These are phyloP conservation scores for Chiloscyllium plagiosum DNA, from an alignment of 2,113 vertebrate genomes.

Conservation along the genomic window DNA sequence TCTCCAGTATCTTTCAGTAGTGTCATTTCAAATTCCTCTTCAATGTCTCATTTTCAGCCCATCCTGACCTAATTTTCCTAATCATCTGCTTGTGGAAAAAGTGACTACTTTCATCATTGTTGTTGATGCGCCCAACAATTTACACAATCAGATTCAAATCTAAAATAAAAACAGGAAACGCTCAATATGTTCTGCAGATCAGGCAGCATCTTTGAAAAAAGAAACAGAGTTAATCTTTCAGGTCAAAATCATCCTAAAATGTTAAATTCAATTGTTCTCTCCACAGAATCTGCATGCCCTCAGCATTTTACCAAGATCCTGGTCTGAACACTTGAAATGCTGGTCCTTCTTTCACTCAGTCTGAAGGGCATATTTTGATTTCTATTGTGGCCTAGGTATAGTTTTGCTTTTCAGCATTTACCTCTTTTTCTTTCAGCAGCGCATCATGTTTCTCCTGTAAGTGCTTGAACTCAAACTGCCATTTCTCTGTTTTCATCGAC, in stretches of 20 bases:
- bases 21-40: too few relatives aligned
- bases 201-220: not conserved
- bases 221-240: too few relatives aligned
- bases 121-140: not conserved
- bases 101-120: not conserved
- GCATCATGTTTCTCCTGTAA: slow-evolving; percentile 74
- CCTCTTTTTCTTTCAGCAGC: slow-evolving; percentile 78
- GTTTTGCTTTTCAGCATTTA: slow-evolving; percentile 44
- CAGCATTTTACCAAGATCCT: not conserved
- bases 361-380: not conserved
- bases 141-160: not conserved
- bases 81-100: not conserved
- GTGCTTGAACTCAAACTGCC: slow-evolving; percentile 80
- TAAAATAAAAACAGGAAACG: too few relatives aligned
- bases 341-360: not conserved
- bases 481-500: slow-evolving; percentile 79
- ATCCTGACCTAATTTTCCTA: not conserved
- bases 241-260: not conserved
- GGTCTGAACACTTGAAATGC: not conserved
- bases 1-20: too few relatives aligned
- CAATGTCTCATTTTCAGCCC: not conserved
- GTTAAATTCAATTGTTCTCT: not conserved
- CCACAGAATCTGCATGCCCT: too few relatives aligned
- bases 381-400: not conserved
- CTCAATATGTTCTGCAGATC: not conserved